Percentiles rank a stretch among this genome's conserved stretches.
phyloP scores from a whole-genome alignment of 2,797 vertebrate genomes.

The Eulemur rubriventer region DNA sequence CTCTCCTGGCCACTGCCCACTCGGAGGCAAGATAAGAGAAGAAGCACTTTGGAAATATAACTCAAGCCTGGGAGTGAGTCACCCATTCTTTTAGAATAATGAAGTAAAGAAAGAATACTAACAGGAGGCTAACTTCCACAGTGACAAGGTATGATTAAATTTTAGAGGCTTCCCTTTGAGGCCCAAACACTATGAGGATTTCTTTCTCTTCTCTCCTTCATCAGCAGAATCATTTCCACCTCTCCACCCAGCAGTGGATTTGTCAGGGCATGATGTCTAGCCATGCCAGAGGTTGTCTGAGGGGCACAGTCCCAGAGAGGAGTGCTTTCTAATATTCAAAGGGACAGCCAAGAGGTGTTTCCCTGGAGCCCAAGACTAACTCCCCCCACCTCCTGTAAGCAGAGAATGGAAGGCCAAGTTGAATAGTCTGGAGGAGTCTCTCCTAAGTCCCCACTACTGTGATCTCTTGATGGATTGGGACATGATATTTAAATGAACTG shows the following conservation, averaged over 20 bases:
- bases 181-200: background rate
- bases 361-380: background rate
- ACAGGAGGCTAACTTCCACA: background rate
- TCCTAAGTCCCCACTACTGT: background rate
- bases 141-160: background rate
- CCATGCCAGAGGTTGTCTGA: background rate
- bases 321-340: background rate
- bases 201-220: background rate
- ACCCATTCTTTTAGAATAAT: background rate
- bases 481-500: background rate
- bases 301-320: background rate
- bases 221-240: background rate
- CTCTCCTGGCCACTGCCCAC: background rate
- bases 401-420: background rate
- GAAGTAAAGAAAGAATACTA: background rate
- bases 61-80: background rate
- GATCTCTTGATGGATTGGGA: background rate
- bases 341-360: background rate
- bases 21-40: background rate
- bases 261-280: background rate
- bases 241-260: background rate
- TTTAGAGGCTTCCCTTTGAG: background rate
- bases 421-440: background rate
- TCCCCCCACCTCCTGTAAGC: rapidly evolving
- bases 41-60: background rate